phyloP scores from a whole-genome alignment of 2,113 vertebrate genomes.

The Oxyruncus cristatus region DNA sequence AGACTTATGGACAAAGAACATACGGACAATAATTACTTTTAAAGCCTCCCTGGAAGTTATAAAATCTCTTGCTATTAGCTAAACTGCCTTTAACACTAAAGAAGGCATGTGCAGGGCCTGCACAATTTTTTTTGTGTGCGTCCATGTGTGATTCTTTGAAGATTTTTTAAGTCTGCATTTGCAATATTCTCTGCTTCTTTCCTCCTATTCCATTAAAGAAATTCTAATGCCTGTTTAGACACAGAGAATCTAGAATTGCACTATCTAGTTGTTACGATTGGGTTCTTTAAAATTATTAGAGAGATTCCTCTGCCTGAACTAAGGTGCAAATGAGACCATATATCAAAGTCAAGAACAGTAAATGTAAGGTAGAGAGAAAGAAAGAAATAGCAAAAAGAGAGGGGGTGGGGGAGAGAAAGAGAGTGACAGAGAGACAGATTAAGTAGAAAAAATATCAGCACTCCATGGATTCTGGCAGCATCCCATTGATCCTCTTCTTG shows the following conservation, averaged over 20 bases:
- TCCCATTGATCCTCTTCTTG: neutral
- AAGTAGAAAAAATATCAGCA: neutral
- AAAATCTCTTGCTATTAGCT: slow-evolving; percentile 34
- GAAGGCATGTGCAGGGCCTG: neutral
- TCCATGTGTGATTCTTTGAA: neutral
- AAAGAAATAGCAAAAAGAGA: neutral
- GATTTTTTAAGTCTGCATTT: neutral
- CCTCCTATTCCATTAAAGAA: neutral
- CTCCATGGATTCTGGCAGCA: neutral
- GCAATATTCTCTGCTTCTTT: neutral
- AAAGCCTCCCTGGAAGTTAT: slow-evolving; percentile 47
- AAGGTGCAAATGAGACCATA: neutral
- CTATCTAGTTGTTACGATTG: neutral
- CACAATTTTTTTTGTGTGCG: neutral
- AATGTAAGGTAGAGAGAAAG: neutral
- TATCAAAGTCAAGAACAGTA: neutral
- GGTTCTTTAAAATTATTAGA: neutral
- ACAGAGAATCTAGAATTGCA: neutral
- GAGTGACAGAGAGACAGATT: neutral
- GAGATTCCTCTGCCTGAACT: neutral
- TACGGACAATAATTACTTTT: slow-evolving; percentile 44
- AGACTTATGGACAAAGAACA: slow-evolving; percentile 43
- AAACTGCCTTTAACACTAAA: neutral
- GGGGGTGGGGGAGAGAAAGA: neutral
- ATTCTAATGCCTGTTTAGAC: neutral